Percentiles rank a stretch among this genome's conserved stretches.
phyloP scores from a whole-genome alignment of 2,888 invertebrate genomes.

The Lasioglossum calceatum region DNA sequence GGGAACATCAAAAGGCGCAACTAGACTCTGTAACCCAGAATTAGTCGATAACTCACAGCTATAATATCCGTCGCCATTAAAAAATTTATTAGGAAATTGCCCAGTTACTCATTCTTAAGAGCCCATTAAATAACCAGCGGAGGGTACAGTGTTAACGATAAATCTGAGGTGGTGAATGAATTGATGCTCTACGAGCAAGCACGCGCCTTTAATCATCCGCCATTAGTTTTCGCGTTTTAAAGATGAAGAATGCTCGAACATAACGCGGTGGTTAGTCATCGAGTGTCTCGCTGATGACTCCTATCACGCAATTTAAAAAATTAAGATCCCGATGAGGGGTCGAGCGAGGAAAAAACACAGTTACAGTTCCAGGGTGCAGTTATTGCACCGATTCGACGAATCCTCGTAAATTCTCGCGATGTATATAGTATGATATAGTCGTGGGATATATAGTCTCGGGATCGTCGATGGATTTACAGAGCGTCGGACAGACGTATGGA shows the following conservation, averaged over 20 bases:
- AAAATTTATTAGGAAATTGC: neutral
- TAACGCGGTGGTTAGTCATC: neutral
- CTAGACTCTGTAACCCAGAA: neutral
- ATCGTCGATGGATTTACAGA: conserved; percentile 58
- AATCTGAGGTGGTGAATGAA: neutral
- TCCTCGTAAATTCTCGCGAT: neutral
- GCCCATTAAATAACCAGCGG: neutral
- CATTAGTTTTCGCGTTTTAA: neutral
- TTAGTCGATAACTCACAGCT: neutral
- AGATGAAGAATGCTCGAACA: neutral
- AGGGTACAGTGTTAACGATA: neutral
- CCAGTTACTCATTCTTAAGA: neutral
- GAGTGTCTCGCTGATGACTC: neutral
- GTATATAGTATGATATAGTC: neutral
- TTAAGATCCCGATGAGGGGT: neutral
- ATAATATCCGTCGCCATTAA: neutral
- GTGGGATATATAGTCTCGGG: conserved; percentile 10
- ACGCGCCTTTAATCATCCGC: neutral
- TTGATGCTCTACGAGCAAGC: neutral
- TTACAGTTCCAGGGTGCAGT: neutral
- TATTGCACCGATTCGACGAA: neutral
- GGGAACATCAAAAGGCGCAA: neutral
- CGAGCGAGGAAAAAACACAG: neutral
- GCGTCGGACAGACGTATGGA: conserved; percentile 51
- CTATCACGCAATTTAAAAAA: neutral